A percentile compares a stretch with the other conserved stretches of the same genome.
Evolutionary conservation across 2,888 invertebrate species (phyloP).

Genomic region (Argynnis bischoffii): DNA sequence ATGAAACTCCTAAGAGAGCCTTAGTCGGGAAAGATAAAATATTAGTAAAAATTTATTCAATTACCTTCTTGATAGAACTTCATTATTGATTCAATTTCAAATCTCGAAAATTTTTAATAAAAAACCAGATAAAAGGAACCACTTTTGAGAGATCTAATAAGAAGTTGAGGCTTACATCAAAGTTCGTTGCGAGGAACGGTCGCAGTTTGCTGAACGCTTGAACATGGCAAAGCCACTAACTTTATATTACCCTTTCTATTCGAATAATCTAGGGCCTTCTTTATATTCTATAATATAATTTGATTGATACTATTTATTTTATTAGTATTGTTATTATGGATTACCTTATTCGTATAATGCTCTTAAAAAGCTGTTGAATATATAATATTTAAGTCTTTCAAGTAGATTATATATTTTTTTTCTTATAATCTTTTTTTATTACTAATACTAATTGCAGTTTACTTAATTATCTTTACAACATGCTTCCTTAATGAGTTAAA

Average conservation of each 20-base stretch:
- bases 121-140: constrained; percentile 19
- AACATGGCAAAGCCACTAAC: constrained; percentile 72
- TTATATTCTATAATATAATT: background rate
- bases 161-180: constrained; percentile 55
- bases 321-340: too few relatives aligned
- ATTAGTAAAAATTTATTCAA: background rate
- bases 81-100: constrained; percentile 11
- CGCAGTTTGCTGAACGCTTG: constrained; percentile 69
- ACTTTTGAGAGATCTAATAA: constrained; percentile 27
- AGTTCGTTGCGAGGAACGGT: constrained; percentile 58
- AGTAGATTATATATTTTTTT: background rate
- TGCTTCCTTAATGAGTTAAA: too few relatives aligned
- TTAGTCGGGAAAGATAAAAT: too few relatives aligned
- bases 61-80: background rate
- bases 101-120: constrained; percentile 16
- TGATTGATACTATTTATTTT: too few relatives aligned
- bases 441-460: too few relatives aligned
- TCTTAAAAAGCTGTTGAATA: too few relatives aligned
- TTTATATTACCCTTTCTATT: constrained; percentile 59
- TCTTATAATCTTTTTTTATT: background rate
- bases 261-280: constrained; percentile 13
- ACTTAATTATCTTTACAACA: too few relatives aligned
- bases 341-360: too few relatives aligned
- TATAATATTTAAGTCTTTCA: too few relatives aligned
- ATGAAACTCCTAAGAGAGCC: too few relatives aligned